Percentiles rank a stretch among this genome's conserved stretches.
These are phyloP conservation scores for Octonoba sinensis DNA, from an alignment of 2,888 invertebrate genomes.

Conservation along the genomic window DNA sequence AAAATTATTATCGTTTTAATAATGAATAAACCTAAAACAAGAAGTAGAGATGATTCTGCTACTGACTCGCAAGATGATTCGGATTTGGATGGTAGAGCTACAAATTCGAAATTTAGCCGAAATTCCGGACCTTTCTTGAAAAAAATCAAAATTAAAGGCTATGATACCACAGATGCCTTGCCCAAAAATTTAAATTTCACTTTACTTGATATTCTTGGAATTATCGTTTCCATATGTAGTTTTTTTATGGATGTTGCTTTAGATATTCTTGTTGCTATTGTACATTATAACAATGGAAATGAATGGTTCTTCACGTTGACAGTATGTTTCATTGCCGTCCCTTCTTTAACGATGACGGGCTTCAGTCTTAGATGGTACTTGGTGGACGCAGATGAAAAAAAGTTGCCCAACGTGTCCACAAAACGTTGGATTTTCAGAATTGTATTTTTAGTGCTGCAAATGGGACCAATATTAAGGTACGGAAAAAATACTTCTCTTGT, in stretches of 20 bases:
- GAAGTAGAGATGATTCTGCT: conserved; percentile 40
- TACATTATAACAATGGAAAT: conserved; percentile 68
- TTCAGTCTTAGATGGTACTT: conserved; percentile 80
- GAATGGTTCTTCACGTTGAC: conserved; percentile 79
- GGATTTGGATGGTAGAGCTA: conserved; percentile 42
- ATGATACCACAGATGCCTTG: conserved; percentile 60
- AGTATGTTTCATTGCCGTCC: conserved; percentile 79
- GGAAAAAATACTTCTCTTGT: background rate
- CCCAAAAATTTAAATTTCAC: conserved; percentile 64
- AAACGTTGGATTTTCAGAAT: conserved; percentile 66
- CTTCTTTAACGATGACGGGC: conserved; percentile 81
- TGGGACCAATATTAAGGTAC: conserved; percentile 80
- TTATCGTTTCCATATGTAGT: conserved; percentile 66
- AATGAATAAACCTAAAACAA: conserved; percentile 26
- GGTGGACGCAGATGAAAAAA: conserved; percentile 64
- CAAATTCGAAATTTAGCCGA: conserved; percentile 31
- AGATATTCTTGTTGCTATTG: conserved; percentile 65
- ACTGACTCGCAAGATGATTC: conserved; percentile 61
- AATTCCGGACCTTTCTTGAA: conserved; percentile 35
- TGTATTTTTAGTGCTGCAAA: conserved; percentile 76
- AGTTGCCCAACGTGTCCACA: conserved; percentile 51
- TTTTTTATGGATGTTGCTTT: conserved; percentile 66
- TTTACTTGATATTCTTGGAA: conserved; percentile 58
- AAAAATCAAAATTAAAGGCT: conserved; percentile 61
- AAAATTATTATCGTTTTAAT: background rate